A percentile compares a stretch with the other conserved stretches of the same genome.
phyloP scores from a whole-genome alignment of 2,888 invertebrate genomes.

The Eristalinus aeneus region DNA sequence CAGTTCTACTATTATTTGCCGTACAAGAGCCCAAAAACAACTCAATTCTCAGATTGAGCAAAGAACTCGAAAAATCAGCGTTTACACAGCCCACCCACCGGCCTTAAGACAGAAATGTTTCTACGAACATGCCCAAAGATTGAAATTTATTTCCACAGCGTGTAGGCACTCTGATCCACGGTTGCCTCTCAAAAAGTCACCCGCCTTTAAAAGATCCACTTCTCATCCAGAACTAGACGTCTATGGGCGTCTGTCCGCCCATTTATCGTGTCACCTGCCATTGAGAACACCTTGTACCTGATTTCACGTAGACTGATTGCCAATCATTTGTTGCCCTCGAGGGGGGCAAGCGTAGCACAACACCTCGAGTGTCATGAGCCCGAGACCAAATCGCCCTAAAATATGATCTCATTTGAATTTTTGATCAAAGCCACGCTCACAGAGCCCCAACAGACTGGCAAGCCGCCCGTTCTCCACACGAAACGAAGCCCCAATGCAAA shows the following conservation, averaged over 20 bases:
- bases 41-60: too few species aligned
- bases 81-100: too few species aligned
- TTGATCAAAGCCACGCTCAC: background rate
- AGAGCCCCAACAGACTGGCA: background rate
- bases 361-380: background rate
- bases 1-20: too few species aligned
- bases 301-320: background rate
- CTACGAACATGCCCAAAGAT: too few species aligned
- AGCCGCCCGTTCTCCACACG: background rate
- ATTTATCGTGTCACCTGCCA: background rate
- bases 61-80: too few species aligned
- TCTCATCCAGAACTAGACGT: background rate
- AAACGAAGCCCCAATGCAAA: constrained; percentile 42
- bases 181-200: background rate
- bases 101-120: too few species aligned
- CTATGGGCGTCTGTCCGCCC: background rate
- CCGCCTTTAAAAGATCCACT: background rate
- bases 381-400: background rate
- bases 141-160: too few species aligned
- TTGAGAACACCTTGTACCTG: background rate
- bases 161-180: too few species aligned
- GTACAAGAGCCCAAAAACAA: too few species aligned
- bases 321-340: background rate
- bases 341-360: background rate
- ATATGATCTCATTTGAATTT: background rate